These are phyloP conservation scores for Teleiodes luculella DNA, from an alignment of 2,888 invertebrate species.

Conservation along the genomic window DNA sequence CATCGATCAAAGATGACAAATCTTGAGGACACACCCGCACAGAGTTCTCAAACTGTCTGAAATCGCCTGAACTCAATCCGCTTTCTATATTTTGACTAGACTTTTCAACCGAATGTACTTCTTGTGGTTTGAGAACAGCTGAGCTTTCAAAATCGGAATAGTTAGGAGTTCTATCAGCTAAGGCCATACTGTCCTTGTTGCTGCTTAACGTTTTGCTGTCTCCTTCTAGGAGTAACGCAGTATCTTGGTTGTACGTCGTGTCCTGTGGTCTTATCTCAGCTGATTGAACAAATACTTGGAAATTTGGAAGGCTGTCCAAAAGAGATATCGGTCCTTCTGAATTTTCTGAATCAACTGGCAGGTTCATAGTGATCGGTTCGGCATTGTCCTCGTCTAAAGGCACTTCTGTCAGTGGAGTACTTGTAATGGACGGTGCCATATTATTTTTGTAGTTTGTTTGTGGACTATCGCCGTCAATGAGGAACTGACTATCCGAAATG, in stretches of 20 bases:
- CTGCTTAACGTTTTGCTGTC: constrained; percentile 42
- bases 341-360: constrained; percentile 32
- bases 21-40: constrained; percentile 56
- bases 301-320: constrained; percentile 41
- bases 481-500: constrained; percentile 26
- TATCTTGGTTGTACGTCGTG: constrained; percentile 32
- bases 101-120: constrained; percentile 40
- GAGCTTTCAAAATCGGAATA: constrained; percentile 61
- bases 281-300: constrained; percentile 50
- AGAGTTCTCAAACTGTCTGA: constrained; percentile 53
- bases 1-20: constrained; percentile 52
- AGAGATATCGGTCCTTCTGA: constrained; percentile 32
- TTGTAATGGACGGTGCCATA: constrained; percentile 57
- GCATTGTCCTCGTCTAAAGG: constrained; percentile 29
- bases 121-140: constrained; percentile 51
- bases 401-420: constrained; percentile 52
- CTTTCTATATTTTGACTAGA: constrained; percentile 53
- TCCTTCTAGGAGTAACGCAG: constrained; percentile 44
- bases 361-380: constrained; percentile 38
- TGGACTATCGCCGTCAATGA: constrained; percentile 37
- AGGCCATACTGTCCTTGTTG: constrained; percentile 37
- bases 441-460: constrained; percentile 43
- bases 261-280: constrained; percentile 60
- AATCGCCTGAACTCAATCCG: constrained; percentile 53
- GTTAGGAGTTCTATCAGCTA: constrained; percentile 42